Evolutionary conservation across 2,113 vertebrate genomes (phyloP), one percentile per base, ranked within the genome.

Genomic region (Rhinogobius similis): DNA sequence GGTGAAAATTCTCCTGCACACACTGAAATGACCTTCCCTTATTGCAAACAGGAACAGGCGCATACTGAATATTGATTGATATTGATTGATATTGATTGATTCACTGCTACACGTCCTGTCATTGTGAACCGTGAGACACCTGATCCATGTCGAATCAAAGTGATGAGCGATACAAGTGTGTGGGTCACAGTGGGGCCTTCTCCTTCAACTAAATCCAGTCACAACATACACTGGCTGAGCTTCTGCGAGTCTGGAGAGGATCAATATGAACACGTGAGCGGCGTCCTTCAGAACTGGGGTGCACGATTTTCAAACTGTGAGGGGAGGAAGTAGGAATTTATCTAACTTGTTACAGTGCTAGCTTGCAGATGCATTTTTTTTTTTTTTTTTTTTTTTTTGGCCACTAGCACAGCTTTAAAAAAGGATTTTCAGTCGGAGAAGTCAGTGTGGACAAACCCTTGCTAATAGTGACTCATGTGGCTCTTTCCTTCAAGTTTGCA

Each of bases 51-150:
- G 39, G 38, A n/a, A n/a, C n/a, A n/a, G n/a, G n/a, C n/a, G n/a
- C 41, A 10, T 27, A 46, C 1, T 62, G 36, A n/a, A n/a, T n/a
- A n/a, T n/a, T n/a, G n/a, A n/a, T n/a, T n/a, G n/a, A n/a, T n/a
- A n/a, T n/a, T n/a, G n/a, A n/a, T n/a, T n/a, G n/a, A n/a, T n/a
- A 68, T 32, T 63, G 59, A 63, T 21, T 41, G 36, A 67, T 66
- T 43, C 29, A 74, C 32, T 65, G 55, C 18, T 62, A 12, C 32
- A 2, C 26, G 71, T n/a, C 26, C 50, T 65, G 24, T 67, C 21
- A 3, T 43, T 29, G 27, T 21, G 32, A 18, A 7, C 18, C 48
- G 46, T 23, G 10, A 11, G 48, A 63, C 38, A 5, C 29, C 20
- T 29, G 48, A 68, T 65, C 10, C 61, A 10, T 59, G 46, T 8